A percentile compares a stretch with the other conserved stretches of the same genome.
phyloP scores from a whole-genome alignment of 2,797 vertebrate genomes.

The Arnoldichthys spilopterus region DNA sequence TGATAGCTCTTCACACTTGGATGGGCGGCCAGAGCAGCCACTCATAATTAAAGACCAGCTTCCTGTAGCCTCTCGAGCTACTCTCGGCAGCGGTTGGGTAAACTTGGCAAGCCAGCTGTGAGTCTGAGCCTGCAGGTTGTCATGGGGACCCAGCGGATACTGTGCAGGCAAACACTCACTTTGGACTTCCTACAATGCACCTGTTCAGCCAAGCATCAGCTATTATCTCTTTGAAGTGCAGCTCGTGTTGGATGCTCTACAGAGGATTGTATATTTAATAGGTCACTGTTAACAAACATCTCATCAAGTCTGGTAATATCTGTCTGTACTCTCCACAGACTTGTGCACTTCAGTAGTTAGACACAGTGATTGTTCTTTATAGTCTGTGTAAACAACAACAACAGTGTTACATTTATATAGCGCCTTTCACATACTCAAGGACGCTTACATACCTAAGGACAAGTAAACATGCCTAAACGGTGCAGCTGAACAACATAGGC shows the following conservation, averaged over 20 bases:
- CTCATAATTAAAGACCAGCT: conserved; percentile 53
- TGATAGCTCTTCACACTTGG: conserved; percentile 52
- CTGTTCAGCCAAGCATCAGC: conserved; percentile 42
- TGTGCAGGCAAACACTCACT: conserved; percentile 21
- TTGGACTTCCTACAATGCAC: conserved; percentile 35
- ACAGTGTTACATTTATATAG: too few species aligned
- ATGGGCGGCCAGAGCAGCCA: conserved; percentile 40
- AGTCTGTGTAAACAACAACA: background rate
- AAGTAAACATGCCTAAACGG: too few species aligned
- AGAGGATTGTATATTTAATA: conserved; percentile 14
- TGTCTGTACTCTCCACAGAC: background rate
- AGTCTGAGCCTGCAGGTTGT: conserved; percentile 6
- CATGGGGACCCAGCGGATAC: conserved; percentile 25
- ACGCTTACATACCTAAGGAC: too few species aligned
- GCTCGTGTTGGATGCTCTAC: conserved; percentile 32
- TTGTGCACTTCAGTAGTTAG: background rate
- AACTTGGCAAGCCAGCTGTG: conserved; percentile 48
- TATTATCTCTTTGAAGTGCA: conserved; percentile 40
- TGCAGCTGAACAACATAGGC: too few species aligned
- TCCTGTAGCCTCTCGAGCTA: conserved; percentile 43
- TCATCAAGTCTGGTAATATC: background rate
- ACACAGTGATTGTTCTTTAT: background rate
- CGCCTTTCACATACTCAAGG: background rate
- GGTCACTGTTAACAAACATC: conserved; percentile 7
- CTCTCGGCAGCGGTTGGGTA: conserved; percentile 41